Conservation (phyloP, 1,140 invertebrate species). For the Daktulosphaira vitifoliae region DNA sequence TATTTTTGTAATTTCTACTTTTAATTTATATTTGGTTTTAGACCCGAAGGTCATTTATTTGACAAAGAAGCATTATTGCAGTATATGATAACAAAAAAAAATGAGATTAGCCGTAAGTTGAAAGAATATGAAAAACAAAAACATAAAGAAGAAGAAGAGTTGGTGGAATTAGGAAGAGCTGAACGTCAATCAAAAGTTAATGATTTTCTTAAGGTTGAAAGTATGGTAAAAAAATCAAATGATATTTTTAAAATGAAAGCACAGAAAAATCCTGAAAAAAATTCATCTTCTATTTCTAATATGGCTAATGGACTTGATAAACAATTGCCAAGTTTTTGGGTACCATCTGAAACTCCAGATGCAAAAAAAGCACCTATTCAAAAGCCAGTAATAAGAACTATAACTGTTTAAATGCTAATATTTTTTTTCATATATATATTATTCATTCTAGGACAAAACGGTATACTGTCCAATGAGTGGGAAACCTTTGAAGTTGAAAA, state of each 20-base stretch:
- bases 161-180: conserved; percentile 55
- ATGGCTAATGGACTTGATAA: conserved; percentile 62
- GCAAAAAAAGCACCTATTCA: conserved; percentile 60
- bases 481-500: conserved; percentile 80
- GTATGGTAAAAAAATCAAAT: conserved; percentile 48
- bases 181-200: conserved; percentile 61
- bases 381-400: conserved; percentile 61
- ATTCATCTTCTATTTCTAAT: conserved; percentile 59
- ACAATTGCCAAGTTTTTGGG: conserved; percentile 92
- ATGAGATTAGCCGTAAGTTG: conserved; percentile 76
- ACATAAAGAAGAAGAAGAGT: conserved; percentile 58
- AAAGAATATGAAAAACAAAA: conserved; percentile 91
- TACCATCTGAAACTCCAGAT: conserved; percentile 86
- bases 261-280: conserved; percentile 14
- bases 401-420: neutral
- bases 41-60: conserved; percentile 87
- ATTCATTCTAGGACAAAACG: conserved; percentile 56
- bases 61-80: conserved; percentile 96
- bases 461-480: conserved; percentile 92
- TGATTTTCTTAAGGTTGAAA: conserved; percentile 68
- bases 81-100: conserved; percentile 93
- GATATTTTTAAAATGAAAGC: conserved; percentile 29
- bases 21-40: conserved; percentile 43
- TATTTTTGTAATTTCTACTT: no score
- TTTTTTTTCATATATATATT: conserved; percentile 6